Conservation (phyloP, 2,113 vertebrate genomes). For the Pelobates fuscus region DNA sequence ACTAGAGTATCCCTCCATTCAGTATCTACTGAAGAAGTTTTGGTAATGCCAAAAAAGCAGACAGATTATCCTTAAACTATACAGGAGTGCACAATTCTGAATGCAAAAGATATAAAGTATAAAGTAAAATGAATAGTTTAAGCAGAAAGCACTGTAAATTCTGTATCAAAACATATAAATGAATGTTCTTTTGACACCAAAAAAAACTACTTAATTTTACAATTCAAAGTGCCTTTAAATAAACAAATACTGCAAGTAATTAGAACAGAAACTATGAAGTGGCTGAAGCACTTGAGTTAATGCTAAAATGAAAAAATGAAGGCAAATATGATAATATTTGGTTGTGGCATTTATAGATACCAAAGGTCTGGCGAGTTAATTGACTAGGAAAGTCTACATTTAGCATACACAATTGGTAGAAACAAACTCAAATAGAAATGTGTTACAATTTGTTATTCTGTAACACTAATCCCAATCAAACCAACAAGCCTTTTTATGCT, state of each 20-base stretch:
- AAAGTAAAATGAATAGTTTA: no score
- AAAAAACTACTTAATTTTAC: neutral
- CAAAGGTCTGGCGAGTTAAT: conserved; percentile 20
- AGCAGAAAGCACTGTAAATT: neutral
- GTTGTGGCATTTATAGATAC: conserved; percentile 15
- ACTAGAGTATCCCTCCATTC: no score
- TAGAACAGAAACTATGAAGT: neutral
- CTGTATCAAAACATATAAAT: neutral
- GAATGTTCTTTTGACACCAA: neutral
- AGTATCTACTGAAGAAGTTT: no score
- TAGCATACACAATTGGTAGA: conserved; percentile 8
- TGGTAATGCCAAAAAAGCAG: no score
- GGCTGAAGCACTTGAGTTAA: neutral
- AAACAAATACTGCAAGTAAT: neutral
- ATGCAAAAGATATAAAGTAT: no score
- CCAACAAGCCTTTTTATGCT: neutral
- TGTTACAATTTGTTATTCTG: conserved; percentile 3
- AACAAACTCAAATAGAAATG: neutral
- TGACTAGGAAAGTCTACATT: conserved; percentile 11
- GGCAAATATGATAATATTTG: conserved; percentile 12
- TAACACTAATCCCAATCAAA: neutral
- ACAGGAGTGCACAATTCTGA: no score
- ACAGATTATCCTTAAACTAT: no score
- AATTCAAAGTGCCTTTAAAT: neutral
- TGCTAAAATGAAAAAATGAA: neutral